Evolutionary conservation across 1,140 invertebrate genomes (phyloP).

Genomic region (Apolygus lucorum): DNA sequence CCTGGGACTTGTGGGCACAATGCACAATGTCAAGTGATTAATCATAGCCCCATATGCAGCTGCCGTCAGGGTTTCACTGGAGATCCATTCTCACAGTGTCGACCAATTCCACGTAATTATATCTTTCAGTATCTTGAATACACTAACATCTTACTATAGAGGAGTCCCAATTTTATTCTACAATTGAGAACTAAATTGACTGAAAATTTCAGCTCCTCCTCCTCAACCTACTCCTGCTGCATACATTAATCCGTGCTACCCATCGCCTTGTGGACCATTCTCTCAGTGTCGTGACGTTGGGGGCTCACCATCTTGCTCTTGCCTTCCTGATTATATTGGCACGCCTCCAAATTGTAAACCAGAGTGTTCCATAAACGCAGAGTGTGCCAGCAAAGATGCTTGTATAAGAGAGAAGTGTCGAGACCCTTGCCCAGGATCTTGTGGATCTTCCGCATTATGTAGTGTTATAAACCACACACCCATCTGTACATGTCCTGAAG

Average conservation of each 20-base stretch:
- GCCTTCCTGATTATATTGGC: conserved; percentile 48
- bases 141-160: neutral
- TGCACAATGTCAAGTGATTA: conserved; percentile 58
- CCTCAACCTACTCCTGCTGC: conserved; percentile 21
- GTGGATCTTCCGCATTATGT: conserved; percentile 52
- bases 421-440: conserved; percentile 60
- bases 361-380: conserved; percentile 54
- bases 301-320: conserved; percentile 52
- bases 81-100: conserved; percentile 56
- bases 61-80: conserved; percentile 56
- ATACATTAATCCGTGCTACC: conserved; percentile 52
- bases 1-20: conserved; percentile 45
- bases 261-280: conserved; percentile 59
- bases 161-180: neutral
- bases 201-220: conserved; percentile 27
- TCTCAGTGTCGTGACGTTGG: conserved; percentile 50
- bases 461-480: conserved; percentile 46
- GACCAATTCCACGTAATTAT: conserved; percentile 34
- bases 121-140: neutral
- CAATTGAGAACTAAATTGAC: neutral
- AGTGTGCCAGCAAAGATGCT: conserved; percentile 57
- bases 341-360: conserved; percentile 53
- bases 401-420: conserved; percentile 61
- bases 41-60: conserved; percentile 67
- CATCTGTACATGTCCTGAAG: conserved; percentile 45